Evolutionary conservation across 2,888 invertebrate species (phyloP).

Genomic region (Polyploca ridens): DNA sequence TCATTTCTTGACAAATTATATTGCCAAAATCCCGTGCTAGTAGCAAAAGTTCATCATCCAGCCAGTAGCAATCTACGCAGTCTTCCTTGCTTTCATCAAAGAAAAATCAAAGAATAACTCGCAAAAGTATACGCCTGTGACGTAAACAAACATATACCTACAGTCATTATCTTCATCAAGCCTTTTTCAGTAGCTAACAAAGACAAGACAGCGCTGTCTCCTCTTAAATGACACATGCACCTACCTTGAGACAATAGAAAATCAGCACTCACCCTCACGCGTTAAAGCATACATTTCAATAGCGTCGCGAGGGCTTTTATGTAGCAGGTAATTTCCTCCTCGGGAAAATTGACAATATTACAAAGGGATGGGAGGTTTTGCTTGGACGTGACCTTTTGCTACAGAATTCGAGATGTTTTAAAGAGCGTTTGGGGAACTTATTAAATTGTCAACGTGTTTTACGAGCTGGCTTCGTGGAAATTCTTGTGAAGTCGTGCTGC

Average conservation of each 20-base stretch:
- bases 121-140: not conserved
- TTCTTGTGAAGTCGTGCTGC: constrained; percentile 1
- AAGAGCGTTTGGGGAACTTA: constrained; percentile 13
- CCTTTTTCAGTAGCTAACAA: constrained; percentile 52
- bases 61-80: not conserved
- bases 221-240: constrained; percentile 34
- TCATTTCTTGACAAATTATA: no score
- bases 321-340: constrained; percentile 46
- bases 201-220: constrained; percentile 30
- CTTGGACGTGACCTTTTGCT: constrained; percentile 24
- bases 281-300: constrained; percentile 36
- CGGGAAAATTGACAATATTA: constrained; percentile 51
- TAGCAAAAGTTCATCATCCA: not conserved
- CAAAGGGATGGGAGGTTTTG: constrained; percentile 38
- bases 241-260: constrained; percentile 21
- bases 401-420: constrained; percentile 35
- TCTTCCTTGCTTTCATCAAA: not conserved
- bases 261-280: constrained; percentile 16
- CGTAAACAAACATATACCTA: not conserved
- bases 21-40: no score
- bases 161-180: constrained; percentile 50
- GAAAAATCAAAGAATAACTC: not conserved
- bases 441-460: constrained; percentile 5
- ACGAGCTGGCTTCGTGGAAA: not conserved
- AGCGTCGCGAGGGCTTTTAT: constrained; percentile 20